Conservation (phyloP, 2,888 invertebrate species). For the Caenorhabditis zanzibari region DNA sequence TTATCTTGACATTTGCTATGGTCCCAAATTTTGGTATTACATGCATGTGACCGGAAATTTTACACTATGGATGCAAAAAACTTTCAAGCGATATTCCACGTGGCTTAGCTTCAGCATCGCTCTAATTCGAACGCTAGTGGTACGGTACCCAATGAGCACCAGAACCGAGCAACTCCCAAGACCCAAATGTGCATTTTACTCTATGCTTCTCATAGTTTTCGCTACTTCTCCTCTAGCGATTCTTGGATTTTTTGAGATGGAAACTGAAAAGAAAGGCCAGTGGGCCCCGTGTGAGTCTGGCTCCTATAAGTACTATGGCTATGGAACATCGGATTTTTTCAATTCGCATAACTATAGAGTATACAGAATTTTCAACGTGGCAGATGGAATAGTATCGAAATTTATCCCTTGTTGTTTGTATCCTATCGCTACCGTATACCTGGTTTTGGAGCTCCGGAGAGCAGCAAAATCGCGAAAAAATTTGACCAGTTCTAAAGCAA, state of each 20-base stretch:
- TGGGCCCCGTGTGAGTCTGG: not conserved
- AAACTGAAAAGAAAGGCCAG: not conserved
- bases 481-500: not conserved
- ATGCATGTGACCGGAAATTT: not conserved
- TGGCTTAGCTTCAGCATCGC: not conserved
- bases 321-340: not conserved
- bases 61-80: not conserved
- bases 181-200: not conserved
- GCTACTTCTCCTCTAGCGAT: not conserved
- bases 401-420: not conserved
- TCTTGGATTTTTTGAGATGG: not conserved
- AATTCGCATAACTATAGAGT: not conserved
- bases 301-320: not conserved
- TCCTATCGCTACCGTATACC: not conserved
- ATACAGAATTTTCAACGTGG: not conserved
- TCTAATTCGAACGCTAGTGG: not conserved
- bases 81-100: not conserved
- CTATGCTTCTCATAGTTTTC: not conserved
- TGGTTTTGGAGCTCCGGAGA: slow-evolving; percentile 2
- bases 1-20: not conserved
- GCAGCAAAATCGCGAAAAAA: not conserved
- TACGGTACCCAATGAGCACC: slow-evolving; percentile 8
- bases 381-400: not conserved
- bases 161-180: not conserved
- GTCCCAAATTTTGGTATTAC: not conserved